A percentile compares a stretch with the other conserved stretches of the same genome.
Conservation (phyloP, 2,888 invertebrate species). For the Eristalis pertinax region DNA sequence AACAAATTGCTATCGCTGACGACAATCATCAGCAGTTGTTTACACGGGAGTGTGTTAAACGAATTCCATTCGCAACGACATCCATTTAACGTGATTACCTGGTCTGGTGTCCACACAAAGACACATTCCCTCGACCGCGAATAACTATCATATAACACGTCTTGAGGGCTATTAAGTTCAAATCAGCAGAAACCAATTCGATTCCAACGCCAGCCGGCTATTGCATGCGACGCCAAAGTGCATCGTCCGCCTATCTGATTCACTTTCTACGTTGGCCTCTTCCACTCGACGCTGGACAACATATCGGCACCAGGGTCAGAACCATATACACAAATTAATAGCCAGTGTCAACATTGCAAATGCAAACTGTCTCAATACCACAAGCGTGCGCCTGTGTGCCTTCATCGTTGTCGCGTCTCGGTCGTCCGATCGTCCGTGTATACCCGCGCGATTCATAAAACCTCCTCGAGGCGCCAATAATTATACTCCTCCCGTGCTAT, state of each 20-base stretch:
- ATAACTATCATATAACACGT: background rate
- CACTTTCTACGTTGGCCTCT: constrained; percentile 49
- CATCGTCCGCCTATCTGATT: constrained; percentile 44
- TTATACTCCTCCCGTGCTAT: constrained; percentile 76
- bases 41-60: no score
- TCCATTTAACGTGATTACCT: background rate
- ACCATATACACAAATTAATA: constrained; percentile 62
- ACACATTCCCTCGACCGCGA: background rate
- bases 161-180: background rate
- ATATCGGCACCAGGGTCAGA: constrained; percentile 51
- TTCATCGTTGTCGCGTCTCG: background rate
- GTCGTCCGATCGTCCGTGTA: no score
- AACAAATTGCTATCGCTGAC: no score
- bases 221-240: constrained; percentile 30
- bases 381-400: constrained; percentile 17
- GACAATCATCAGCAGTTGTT: no score
- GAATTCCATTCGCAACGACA: background rate
- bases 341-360: constrained; percentile 61
- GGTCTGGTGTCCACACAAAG: background rate
- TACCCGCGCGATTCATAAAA: constrained; percentile 25
- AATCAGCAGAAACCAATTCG: constrained; percentile 37
- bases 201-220: constrained; percentile 3
- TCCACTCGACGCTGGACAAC: constrained; percentile 22
- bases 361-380: constrained; percentile 62
- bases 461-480: constrained; percentile 76